Evolutionary conservation across 1,140 invertebrate genomes (phyloP), one percentile per base, ranked within the genome.

Genomic region (Saccostrea cuccullata): DNA sequence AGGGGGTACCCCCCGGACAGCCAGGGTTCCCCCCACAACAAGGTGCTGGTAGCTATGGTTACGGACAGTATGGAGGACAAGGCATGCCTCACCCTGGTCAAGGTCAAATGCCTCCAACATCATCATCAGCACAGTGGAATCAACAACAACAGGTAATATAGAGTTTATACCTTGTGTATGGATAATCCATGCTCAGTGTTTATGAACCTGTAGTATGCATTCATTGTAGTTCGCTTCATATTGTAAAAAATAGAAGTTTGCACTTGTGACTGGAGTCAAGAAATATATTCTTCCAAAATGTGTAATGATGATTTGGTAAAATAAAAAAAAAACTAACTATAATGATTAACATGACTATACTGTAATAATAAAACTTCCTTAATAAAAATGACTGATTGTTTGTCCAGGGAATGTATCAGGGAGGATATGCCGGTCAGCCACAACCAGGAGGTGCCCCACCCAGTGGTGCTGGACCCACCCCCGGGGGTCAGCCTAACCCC

Each of bases 1-100:
- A 36, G n/a, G 58, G 55, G n/a, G 70, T 77, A 30, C 89, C 89
- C 23, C 86, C 88, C 73, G 86, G 82, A 30, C 88, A 89, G 30
- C 88, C 86, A 6, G 73, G 64, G 26, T 82, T 82, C 8, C 86
- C 56, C 9, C 84, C 86, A 85, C 87, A 85, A 60, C 77, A 84
- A 26, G 56, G 30, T 2, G 23, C 26, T 64, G 82, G 86, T 47
- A 58, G 58, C 55, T 87, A 84, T 67, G 30, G 77, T 87, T 60
- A 84, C 17, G 47, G 55, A 2, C 86, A 87, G 77, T 87, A 87
- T 84, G 82, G 86, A 12, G 77, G 58, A 5, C 82, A 23, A 36
- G 40, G 55, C 58, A 83, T 87, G 86, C 86, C 86, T 64, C 86
- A 87, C 58, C 86, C 77, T 40, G 55, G 77, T 13, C 56, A 83